Evolutionary conservation across 2,888 invertebrate genomes (phyloP).

Genomic region (Dasypolia templi): DNA sequence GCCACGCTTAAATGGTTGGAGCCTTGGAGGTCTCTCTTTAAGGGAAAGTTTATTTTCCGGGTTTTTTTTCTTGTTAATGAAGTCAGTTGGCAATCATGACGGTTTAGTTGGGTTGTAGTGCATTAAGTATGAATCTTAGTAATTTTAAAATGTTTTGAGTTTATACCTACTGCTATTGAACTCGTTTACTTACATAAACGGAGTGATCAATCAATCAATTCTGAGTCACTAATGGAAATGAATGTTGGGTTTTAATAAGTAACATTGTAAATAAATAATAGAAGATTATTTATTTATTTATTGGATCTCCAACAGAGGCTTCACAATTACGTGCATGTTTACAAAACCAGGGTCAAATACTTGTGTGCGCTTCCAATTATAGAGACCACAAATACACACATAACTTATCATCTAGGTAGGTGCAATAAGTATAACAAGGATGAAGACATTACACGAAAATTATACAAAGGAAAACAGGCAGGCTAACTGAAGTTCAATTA

Average conservation of each 20-base stretch:
- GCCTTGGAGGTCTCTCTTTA: slow-evolving; percentile 57
- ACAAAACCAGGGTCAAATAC: background rate
- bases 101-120: background rate
- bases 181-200: background rate
- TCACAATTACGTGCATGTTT: background rate
- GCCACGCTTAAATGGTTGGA: slow-evolving; percentile 83
- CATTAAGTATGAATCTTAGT: background rate
- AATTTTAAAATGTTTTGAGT: background rate
- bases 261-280: background rate
- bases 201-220: background rate
- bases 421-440: background rate
- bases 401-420: background rate
- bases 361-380: background rate
- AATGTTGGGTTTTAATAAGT: background rate
- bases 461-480: background rate
- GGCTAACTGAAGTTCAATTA: background rate
- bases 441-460: background rate
- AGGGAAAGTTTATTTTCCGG: slow-evolving; percentile 57
- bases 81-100: slow-evolving; percentile 39
- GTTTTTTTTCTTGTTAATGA: slow-evolving; percentile 47
- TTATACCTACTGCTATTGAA: background rate
- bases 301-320: background rate
- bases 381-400: background rate
- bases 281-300: background rate
- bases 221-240: background rate